Evolutionary conservation across 2,113 vertebrate genomes (phyloP), one percentile per base, ranked within the genome.

Genomic region (Apodemus speciosus): DNA sequence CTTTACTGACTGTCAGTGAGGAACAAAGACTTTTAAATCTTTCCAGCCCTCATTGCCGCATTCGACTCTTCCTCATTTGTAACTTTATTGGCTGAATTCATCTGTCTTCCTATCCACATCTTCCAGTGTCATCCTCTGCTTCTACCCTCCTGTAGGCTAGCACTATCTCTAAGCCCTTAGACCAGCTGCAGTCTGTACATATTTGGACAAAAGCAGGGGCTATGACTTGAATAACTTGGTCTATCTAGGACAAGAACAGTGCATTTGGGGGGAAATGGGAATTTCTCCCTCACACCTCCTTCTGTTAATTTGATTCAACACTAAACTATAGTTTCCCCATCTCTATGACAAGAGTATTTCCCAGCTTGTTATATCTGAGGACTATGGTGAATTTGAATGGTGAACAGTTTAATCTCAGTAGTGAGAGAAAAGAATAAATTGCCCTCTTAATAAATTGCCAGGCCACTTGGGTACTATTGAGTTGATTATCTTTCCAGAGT

Each of bases 391-490:
- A 95, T 95, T 86, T 93, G 89, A 96, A 96, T 69, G 83, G 93
- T 58, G 91, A 92, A 85, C 76, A 58, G 75, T 91, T 96, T 96
- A 71, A 96, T 97, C 89, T 93, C 73, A 77, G 83, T 69, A 72
- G 60, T 6, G 21, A 96, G 16, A 96, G 91, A 95, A 92, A 95
- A 91, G 94, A 97, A 96, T 87, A 97, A 97, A 97, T 94, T 96
- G 88, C 89, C 95, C 94, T 93, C 69, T 95, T 96, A 96, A 96
- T 96, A 96, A 96, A 97, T 95, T 96, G 94, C 89, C 87, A 69
- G 90, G 92, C 91, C 95, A 97, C 96, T 95, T 90, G 96, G 93
- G 97, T 95, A 92, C 94, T 73, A 94, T 97, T 96, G 94, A 95
- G 95, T 89, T 95, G 95, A 97, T 95, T 96, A 95, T 94, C 92